These are phyloP conservation scores for Piezodorus guildinii DNA, from an alignment of 1,140 invertebrate species.

Conservation along the genomic window DNA sequence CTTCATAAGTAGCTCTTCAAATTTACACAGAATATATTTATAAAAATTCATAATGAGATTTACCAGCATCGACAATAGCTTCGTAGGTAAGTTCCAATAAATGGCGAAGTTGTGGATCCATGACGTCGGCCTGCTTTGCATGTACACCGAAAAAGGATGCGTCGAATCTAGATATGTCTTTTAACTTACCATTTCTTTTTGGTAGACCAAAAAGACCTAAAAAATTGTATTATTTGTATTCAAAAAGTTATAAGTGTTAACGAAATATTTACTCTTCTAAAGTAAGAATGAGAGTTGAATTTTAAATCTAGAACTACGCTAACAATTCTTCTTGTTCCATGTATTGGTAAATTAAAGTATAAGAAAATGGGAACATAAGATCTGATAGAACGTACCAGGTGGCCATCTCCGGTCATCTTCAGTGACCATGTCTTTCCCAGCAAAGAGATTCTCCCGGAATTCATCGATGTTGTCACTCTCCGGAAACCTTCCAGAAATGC, in stretches of 20 bases:
- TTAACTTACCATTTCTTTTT: constrained; percentile 74
- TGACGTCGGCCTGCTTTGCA: constrained; percentile 82
- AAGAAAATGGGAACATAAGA: too few relatives aligned
- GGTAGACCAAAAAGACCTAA: constrained; percentile 43
- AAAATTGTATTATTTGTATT: too few relatives aligned
- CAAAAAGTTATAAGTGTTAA: too few relatives aligned
- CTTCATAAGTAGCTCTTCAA: neutral
- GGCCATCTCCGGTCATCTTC: constrained; percentile 74
- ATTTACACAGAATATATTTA: neutral
- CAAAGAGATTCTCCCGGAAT: constrained; percentile 74
- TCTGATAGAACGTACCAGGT: constrained; percentile 36
- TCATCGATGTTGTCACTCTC: constrained; percentile 79
- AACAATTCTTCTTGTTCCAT: too few relatives aligned
- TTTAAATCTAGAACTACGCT: too few relatives aligned
- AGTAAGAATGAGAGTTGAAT: too few relatives aligned
- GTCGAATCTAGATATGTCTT: constrained; percentile 77
- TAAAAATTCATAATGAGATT: neutral
- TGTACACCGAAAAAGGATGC: constrained; percentile 87
- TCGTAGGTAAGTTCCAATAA: constrained; percentile 89
- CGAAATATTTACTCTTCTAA: too few relatives aligned
- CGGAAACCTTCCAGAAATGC: constrained; percentile 80
- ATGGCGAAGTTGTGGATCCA: constrained; percentile 90
- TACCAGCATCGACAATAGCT: constrained; percentile 84
- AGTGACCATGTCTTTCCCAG: constrained; percentile 77
- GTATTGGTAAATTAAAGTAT: too few relatives aligned